Percentiles rank a stretch among this genome's conserved stretches.
Conservation (phyloP, 1,140 invertebrate species). For the Drosophila ohnishii region DNA sequence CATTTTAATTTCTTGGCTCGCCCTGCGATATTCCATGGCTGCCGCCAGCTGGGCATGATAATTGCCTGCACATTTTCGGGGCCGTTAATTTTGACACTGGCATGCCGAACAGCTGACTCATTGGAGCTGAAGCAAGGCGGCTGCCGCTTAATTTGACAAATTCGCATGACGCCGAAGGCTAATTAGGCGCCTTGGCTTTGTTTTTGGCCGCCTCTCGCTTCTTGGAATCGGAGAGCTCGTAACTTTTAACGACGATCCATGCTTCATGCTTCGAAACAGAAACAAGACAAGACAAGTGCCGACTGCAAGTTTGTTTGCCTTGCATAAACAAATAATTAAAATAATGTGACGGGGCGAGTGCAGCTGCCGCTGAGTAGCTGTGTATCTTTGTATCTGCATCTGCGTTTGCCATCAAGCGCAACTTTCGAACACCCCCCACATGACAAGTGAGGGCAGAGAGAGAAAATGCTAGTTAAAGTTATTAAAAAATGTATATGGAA, state of each 20-base stretch:
- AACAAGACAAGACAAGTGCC: constrained; percentile 59
- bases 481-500: background rate
- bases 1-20: constrained; percentile 31
- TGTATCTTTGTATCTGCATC: constrained; percentile 40
- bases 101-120: constrained; percentile 39
- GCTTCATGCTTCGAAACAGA: constrained; percentile 12
- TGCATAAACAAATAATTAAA: constrained; percentile 82
- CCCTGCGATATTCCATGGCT: constrained; percentile 17
- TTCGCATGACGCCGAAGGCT: constrained; percentile 72
- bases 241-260: constrained; percentile 63
- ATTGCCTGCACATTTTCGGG: constrained; percentile 74
- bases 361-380: constrained; percentile 30
- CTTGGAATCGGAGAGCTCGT: constrained; percentile 27
- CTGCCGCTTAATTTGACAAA: constrained; percentile 78
- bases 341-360: constrained; percentile 66
- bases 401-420: constrained; percentile 66
- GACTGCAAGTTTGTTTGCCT: constrained; percentile 68
- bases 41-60: constrained; percentile 49
- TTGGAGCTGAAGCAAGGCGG: constrained; percentile 31
- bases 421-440: constrained; percentile 34
- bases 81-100: constrained; percentile 66
- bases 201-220: constrained; percentile 24
- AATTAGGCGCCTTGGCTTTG: constrained; percentile 67
- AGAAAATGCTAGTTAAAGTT: background rate
- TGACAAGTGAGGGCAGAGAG: constrained; percentile 14